These are phyloP conservation scores for Thalassarche chlororhynchos DNA, from an alignment of 2,113 vertebrate genomes.

Conservation along the genomic window DNA sequence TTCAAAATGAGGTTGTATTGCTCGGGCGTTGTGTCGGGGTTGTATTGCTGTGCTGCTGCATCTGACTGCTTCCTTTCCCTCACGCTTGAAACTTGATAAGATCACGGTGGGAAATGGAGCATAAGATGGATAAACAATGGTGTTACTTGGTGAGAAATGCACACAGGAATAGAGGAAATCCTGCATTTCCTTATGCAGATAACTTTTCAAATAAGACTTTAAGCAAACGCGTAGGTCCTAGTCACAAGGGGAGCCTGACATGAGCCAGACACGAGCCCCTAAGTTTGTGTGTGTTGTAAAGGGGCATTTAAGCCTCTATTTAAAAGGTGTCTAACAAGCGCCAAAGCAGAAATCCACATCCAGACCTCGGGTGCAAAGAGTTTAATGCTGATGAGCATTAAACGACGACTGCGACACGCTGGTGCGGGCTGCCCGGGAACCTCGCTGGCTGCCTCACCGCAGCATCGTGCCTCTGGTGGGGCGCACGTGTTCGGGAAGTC, in stretches of 20 bases:
- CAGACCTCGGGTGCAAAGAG: not conserved
- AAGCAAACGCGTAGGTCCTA: not conserved
- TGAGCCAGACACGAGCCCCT: not conserved
- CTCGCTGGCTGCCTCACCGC: not conserved
- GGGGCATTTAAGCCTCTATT: not conserved
- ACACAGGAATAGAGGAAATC: constrained; percentile 39
- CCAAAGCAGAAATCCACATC: not conserved
- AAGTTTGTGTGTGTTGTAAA: not conserved
- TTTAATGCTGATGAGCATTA: not conserved
- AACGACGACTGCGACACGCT: rapidly evolving
- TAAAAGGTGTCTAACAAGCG: not conserved
- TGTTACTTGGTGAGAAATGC: not conserved
- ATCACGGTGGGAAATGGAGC: constrained; percentile 15
- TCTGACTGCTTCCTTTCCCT: constrained; percentile 29
- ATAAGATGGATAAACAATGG: constrained; percentile 30
- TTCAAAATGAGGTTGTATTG: not conserved
- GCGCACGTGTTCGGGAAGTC: rapidly evolving
- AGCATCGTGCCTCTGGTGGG: not conserved
- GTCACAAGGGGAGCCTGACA: not conserved
- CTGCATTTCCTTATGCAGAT: constrained; percentile 30
- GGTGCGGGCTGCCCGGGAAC: not conserved
- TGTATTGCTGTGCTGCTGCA: not conserved
- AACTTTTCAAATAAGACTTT: constrained; percentile 13
- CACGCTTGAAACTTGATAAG: constrained; percentile 34
- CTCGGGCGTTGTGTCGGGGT: not conserved